Evolutionary conservation across 2,888 invertebrate species (phyloP).

Genomic region (Tetranychus piercei): DNA sequence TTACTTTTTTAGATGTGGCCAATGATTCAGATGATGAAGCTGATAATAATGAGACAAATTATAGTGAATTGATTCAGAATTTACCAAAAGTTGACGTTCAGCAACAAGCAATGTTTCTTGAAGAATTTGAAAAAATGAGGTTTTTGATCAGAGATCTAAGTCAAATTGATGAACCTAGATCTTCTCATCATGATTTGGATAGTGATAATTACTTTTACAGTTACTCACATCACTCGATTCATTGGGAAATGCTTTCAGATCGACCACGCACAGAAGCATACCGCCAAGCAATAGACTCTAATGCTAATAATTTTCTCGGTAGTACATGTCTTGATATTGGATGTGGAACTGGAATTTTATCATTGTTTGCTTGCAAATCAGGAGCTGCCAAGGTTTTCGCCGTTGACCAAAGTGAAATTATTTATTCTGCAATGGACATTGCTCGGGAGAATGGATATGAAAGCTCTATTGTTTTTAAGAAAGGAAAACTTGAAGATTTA

Average conservation of each 20-base stretch:
- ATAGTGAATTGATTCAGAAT: not conserved
- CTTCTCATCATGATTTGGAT: constrained; percentile 20
- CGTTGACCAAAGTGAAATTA: constrained; percentile 37
- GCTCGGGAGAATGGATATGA: constrained; percentile 52
- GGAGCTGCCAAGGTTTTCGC: constrained; percentile 56
- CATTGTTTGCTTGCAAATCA: constrained; percentile 69
- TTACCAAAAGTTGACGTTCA: not conserved
- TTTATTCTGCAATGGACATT: constrained; percentile 36
- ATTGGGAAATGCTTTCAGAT: constrained; percentile 82
- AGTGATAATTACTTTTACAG: constrained; percentile 42
- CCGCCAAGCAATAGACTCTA: constrained; percentile 57
- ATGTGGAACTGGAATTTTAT: constrained; percentile 51
- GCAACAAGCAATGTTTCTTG: not conserved
- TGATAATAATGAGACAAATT: not conserved
- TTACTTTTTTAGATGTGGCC: not conserved
- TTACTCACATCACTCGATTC: constrained; percentile 76
- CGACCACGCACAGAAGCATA: constrained; percentile 69
- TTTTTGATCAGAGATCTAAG: not conserved
- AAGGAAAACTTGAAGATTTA: constrained; percentile 64
- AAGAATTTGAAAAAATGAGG: not conserved
- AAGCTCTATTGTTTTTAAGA: constrained; percentile 53
- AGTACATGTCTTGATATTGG: constrained; percentile 48
- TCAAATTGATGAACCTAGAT: not conserved
- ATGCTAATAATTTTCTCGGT: constrained; percentile 47
- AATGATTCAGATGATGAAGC: constrained; percentile 3